These are phyloP conservation scores for Eufriesea mexicana DNA, from an alignment of 1,140 invertebrate genomes.

Conservation along the genomic window DNA sequence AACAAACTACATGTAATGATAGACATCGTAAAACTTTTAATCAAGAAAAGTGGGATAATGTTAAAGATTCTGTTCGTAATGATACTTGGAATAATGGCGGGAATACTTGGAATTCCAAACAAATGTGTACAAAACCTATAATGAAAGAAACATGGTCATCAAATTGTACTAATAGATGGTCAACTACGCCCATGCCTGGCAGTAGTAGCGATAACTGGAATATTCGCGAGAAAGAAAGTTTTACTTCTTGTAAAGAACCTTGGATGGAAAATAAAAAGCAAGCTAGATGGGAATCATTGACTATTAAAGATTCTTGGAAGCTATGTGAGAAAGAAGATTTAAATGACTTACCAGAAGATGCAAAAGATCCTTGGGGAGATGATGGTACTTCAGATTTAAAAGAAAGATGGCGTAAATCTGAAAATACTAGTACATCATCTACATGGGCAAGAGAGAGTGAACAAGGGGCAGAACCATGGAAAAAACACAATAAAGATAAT, in stretches of 20 bases:
- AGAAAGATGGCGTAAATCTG: slow-evolving; percentile 58
- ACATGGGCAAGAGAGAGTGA: slow-evolving; percentile 49
- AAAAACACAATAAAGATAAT: slow-evolving; percentile 50
- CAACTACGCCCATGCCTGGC: slow-evolving; percentile 26
- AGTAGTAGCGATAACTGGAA: slow-evolving; percentile 67
- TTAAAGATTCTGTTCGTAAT: slow-evolving; percentile 38
- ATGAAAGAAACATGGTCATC: slow-evolving; percentile 58
- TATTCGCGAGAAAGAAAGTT: slow-evolving; percentile 67
- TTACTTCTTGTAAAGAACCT: slow-evolving; percentile 50
- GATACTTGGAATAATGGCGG: slow-evolving; percentile 33
- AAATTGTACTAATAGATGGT: slow-evolving; percentile 47
- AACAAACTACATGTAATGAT: slow-evolving; percentile 49
- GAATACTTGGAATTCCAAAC: slow-evolving; percentile 60
- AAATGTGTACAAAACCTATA: slow-evolving; percentile 35
- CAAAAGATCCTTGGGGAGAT: slow-evolving; percentile 80
- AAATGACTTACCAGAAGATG: slow-evolving; percentile 79
- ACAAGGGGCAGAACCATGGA: slow-evolving; percentile 49
- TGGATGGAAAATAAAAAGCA: slow-evolving; percentile 57
- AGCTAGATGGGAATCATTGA: slow-evolving; percentile 61
- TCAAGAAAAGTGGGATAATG: slow-evolving; percentile 47
- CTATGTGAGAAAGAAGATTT: slow-evolving; percentile 75
- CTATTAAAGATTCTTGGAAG: slow-evolving; percentile 54
- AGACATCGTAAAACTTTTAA: slow-evolving; percentile 47
- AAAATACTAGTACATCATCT: neutral
- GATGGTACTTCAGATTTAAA: slow-evolving; percentile 63